Evolutionary conservation across 2,888 invertebrate species (phyloP).

Genomic region (Prenolepis imparis): DNA sequence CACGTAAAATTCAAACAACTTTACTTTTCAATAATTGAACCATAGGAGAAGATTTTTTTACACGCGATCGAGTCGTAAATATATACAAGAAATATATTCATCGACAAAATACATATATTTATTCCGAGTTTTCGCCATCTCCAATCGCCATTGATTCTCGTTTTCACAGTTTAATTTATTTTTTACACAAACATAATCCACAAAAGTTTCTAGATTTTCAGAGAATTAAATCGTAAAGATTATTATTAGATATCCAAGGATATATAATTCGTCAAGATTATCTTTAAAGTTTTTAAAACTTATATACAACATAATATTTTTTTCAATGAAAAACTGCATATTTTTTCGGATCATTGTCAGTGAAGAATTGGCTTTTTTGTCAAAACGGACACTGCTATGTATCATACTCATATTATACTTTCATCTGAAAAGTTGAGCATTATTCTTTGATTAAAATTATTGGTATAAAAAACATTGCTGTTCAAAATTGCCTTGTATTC

Average conservation of each 20-base stretch:
- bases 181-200: not conserved
- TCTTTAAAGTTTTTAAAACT: not conserved
- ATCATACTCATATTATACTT: not conserved
- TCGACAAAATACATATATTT: not conserved
- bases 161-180: not conserved
- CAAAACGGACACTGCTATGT: not conserved
- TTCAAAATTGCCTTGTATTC: not conserved
- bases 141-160: not conserved
- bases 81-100: not conserved
- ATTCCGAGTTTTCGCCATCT: too few species aligned
- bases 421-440: not conserved
- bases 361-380: not conserved
- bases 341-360: not conserved
- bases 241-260: too few species aligned
- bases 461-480: not conserved
- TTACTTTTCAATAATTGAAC: constrained; percentile 64
- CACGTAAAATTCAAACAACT: constrained; percentile 78
- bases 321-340: not conserved
- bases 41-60: constrained; percentile 31
- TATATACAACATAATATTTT: not conserved
- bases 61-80: not conserved
- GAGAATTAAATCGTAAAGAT: not conserved
- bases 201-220: not conserved
- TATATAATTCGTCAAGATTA: not conserved
- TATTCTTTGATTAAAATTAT: not conserved